These are phyloP conservation scores for Henricia sp. DNA, from an alignment of 53 echinoderm and acorn worm genomes.

Conservation along the genomic window DNA sequence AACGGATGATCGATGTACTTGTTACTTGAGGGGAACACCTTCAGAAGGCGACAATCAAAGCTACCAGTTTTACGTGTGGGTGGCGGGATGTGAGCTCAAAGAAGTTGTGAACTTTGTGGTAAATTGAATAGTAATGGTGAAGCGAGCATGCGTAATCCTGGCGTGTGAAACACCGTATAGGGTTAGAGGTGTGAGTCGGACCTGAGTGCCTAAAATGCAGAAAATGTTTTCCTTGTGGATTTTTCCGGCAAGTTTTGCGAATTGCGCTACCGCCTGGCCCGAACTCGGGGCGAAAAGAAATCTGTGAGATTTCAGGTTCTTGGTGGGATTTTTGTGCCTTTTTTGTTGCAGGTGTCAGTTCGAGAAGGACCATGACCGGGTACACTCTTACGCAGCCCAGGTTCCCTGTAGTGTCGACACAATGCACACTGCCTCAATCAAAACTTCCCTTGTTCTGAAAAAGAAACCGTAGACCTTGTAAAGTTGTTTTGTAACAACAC, in stretches of 20 bases:
- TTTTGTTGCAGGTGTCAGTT: slow-evolving; percentile 16
- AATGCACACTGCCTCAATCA: slow-evolving; percentile 37
- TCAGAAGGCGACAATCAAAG: slow-evolving; percentile 5
- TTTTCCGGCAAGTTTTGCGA: not conserved
- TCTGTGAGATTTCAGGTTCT: not conserved
- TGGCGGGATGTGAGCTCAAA: slow-evolving; percentile 10
- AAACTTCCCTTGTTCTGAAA: slow-evolving; percentile 42
- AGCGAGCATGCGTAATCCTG: slow-evolving; percentile 46
- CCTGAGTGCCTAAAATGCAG: slow-evolving; percentile 16
- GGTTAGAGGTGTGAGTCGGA: slow-evolving; percentile 44
- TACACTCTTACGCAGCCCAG: not conserved
- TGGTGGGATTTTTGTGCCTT: slow-evolving; percentile 5
- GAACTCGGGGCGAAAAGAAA: slow-evolving; percentile 3
- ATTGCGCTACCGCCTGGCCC: not conserved
- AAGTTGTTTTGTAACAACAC: slow-evolving; percentile 39
- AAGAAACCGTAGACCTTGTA: slow-evolving; percentile 36
- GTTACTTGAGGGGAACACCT: slow-evolving; percentile 40
- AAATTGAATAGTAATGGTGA: slow-evolving; percentile 1
- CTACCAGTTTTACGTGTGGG: slow-evolving; percentile 8
- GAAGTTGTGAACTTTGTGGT: slow-evolving; percentile 1
- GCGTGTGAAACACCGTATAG: slow-evolving; percentile 48
- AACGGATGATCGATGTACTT: slow-evolving; percentile 52
- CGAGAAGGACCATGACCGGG: not conserved
- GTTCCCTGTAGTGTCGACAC: slow-evolving; percentile 20
- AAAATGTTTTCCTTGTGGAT: slow-evolving; percentile 49